Percentiles rank a stretch among this genome's conserved stretches.
These are phyloP conservation scores for Martes martes DNA, from an alignment of 2,113 vertebrate genomes.

Conservation along the genomic window DNA sequence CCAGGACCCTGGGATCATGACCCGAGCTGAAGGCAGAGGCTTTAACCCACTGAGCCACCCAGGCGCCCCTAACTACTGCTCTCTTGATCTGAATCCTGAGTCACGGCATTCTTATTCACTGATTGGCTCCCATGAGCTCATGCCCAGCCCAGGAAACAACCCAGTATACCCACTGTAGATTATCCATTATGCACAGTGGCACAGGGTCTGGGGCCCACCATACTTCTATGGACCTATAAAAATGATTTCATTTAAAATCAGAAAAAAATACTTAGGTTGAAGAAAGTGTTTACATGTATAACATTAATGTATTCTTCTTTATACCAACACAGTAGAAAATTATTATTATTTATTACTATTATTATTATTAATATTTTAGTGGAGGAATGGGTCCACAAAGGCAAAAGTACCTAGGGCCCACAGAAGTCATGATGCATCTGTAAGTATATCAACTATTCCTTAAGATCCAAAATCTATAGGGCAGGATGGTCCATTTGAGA, in stretches of 20 bases:
- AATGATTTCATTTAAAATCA: constrained; percentile 23
- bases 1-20: too few species aligned
- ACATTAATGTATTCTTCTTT: not conserved
- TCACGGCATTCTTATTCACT: not conserved
- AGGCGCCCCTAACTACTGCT: not conserved
- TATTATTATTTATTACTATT: not conserved
- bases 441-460: not conserved
- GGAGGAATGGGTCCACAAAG: not conserved
- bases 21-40: too few species aligned
- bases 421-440: not conserved
- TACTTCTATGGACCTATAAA: not conserved
- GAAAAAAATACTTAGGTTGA: constrained; percentile 12
- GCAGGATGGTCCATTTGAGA: constrained; percentile 6
- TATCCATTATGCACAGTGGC: not conserved
- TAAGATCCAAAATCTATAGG: constrained; percentile 27
- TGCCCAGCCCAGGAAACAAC: not conserved
- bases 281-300: constrained; percentile 7
- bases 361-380: not conserved
- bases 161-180: not conserved
- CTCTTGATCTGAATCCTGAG: not conserved
- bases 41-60: too few species aligned
- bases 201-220: not conserved
- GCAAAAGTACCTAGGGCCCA: not conserved
- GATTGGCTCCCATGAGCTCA: not conserved
- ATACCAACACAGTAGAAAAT: not conserved